Conservation (phyloP, 2,113 vertebrate species). For the Hyperopisus bebe region DNA sequence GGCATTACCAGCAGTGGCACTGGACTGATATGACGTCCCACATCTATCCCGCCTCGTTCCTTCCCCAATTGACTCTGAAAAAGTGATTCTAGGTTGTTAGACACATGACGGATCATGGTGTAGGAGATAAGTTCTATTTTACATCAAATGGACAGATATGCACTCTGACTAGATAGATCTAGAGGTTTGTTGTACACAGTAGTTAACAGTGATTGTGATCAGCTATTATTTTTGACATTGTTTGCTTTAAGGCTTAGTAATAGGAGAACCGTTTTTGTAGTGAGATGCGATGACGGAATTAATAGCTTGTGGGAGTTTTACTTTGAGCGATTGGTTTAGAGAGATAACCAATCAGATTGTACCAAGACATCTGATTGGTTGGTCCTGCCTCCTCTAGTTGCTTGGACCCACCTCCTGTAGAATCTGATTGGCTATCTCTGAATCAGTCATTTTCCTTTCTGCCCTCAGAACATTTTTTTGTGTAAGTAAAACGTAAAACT, state of each 20-base stretch:
- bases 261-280: background rate
- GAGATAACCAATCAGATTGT: background rate
- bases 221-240: background rate
- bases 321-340: background rate
- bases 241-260: background rate
- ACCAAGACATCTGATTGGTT: background rate
- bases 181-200: background rate
- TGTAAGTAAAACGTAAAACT: background rate
- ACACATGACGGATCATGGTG: background rate
- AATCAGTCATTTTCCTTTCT: background rate
- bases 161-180: background rate
- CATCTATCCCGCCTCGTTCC: background rate
- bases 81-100: background rate
- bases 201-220: background rate
- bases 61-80: background rate
- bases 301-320: background rate
- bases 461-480: background rate
- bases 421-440: background rate
- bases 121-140: background rate
- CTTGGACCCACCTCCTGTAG: background rate
- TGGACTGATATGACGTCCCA: background rate
- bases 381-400: background rate
- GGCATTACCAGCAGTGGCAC: background rate
- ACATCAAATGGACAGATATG: background rate
- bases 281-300: background rate